Evolutionary conservation across 2,888 invertebrate species (phyloP).

Genomic region (Sinotaia quadrata): DNA sequence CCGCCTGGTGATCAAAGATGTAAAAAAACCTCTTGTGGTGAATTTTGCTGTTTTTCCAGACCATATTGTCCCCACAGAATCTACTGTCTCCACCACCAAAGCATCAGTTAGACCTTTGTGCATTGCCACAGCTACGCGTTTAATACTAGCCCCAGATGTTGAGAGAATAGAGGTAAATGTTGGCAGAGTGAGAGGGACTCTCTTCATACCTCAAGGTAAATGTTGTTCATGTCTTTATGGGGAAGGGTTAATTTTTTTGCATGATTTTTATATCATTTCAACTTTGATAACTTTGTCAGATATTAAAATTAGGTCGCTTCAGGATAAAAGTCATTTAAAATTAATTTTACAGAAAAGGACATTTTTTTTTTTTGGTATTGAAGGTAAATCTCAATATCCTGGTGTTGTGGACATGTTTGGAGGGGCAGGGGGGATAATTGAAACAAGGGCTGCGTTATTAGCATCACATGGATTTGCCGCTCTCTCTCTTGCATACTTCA

Average conservation of each 20-base stretch:
- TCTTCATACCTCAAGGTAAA: conserved; percentile 34
- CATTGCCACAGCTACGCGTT: conserved; percentile 14
- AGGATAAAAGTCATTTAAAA: not conserved
- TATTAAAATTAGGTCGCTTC: not conserved
- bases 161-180: conserved; percentile 24
- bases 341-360: no score
- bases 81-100: conserved; percentile 4
- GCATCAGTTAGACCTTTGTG: not conserved
- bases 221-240: no score
- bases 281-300: not conserved
- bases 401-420: conserved; percentile 32
- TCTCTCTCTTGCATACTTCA: conserved; percentile 24
- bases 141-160: conserved; percentile 16
- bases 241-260: no score
- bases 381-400: conserved; percentile 27
- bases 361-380: not conserved
- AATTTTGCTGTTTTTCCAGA: conserved; percentile 43
- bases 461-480: conserved; percentile 32
- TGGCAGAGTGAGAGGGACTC: conserved; percentile 29
- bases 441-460: conserved; percentile 26
- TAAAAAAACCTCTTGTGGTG: conserved; percentile 43
- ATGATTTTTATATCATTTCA: not conserved
- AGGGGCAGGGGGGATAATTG: conserved; percentile 13
- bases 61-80: conserved; percentile 23
- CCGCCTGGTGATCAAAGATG: conserved; percentile 50